Percentiles rank a stretch among this genome's conserved stretches.
Conservation (phyloP, 2,797 vertebrate species). For the Euphonia xanthogaster region DNA sequence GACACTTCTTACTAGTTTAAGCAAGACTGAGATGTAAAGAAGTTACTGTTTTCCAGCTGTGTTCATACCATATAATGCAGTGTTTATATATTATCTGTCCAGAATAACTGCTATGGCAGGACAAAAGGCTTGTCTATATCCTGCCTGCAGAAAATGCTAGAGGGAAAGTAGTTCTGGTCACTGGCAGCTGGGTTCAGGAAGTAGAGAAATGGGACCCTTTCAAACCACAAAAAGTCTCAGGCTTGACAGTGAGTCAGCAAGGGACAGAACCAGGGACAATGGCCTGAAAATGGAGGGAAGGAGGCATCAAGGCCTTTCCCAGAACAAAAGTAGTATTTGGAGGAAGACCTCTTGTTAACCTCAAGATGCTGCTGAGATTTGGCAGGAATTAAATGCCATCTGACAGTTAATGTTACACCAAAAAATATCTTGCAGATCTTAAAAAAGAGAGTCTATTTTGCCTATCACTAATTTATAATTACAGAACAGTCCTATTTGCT, state of each 20-base stretch:
- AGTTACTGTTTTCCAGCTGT: neutral
- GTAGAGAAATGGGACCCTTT: neutral
- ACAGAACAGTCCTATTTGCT: neutral
- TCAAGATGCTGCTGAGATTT: neutral
- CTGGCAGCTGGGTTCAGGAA: neutral
- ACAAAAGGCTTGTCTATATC: neutral
- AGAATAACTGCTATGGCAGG: neutral
- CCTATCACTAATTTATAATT: neutral
- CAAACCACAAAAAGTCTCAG: neutral
- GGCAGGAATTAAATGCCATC: neutral
- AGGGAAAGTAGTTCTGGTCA: neutral
- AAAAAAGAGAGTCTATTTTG: neutral
- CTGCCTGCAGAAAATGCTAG: fast-evolving
- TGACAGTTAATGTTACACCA: neutral
- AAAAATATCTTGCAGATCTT: neutral
- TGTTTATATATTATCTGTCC: neutral
- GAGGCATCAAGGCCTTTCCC: neutral
- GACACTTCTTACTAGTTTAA: neutral
- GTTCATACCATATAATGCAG: neutral
- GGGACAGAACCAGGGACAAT: neutral
- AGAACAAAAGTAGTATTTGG: neutral
- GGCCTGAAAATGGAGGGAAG: neutral
- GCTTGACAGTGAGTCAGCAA: neutral
- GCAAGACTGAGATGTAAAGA: neutral
- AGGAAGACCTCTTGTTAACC: neutral